Percentiles rank a stretch among this genome's conserved stretches.
Conservation (phyloP, 2,888 invertebrate species). For the Cephalotes varians region DNA sequence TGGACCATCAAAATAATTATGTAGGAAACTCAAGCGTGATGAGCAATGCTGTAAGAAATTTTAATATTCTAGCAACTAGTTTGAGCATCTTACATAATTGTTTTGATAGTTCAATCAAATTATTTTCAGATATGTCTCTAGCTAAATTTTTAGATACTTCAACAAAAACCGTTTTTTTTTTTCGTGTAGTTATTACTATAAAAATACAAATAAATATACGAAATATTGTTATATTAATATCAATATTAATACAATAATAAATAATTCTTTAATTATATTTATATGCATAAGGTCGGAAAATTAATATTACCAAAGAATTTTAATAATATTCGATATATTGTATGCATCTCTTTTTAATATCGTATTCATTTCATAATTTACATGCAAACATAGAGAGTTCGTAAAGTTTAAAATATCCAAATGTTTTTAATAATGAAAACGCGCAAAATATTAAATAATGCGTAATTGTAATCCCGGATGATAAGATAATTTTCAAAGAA, state of each 20-base stretch:
- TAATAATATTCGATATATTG: constrained; percentile 15
- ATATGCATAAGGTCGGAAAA: not conserved
- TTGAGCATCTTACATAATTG: too few relatives aligned
- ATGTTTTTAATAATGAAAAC: not conserved
- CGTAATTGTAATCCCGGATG: not conserved
- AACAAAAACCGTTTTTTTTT: too few relatives aligned
- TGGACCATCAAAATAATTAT: too few relatives aligned
- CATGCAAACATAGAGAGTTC: not conserved
- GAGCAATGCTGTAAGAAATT: too few relatives aligned
- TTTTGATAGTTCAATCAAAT: too few relatives aligned
- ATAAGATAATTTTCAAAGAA: not conserved
- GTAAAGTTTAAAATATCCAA: not conserved
- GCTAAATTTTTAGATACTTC: too few relatives aligned
- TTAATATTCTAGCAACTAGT: too few relatives aligned
- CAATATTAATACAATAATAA: not conserved
- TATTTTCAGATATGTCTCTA: too few relatives aligned
- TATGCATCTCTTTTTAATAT: not conserved
- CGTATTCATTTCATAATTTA: constrained; percentile 25
- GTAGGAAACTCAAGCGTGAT: too few relatives aligned
- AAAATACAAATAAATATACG: not conserved
- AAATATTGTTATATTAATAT: constrained; percentile 1
- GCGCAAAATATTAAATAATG: not conserved
- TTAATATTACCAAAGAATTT: constrained; percentile 5
- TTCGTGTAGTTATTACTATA: not conserved
- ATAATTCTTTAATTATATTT: constrained; percentile 2